phyloP scores from a whole-genome alignment of 2,888 invertebrate species.

The Ganaspis brasiliensis region DNA sequence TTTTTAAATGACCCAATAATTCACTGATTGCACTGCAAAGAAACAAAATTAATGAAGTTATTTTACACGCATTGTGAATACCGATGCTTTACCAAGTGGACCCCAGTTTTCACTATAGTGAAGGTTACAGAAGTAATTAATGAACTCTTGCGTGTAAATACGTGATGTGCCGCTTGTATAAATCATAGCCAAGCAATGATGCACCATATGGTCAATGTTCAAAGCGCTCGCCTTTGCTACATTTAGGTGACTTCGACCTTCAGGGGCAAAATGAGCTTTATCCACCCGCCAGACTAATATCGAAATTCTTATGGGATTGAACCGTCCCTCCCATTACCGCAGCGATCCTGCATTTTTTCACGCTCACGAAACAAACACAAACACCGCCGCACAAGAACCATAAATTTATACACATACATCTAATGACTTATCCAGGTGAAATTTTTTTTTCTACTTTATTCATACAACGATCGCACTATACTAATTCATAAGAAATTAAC shows the following conservation, averaged over 20 bases:
- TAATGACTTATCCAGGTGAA: too few species aligned
- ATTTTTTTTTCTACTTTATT: too few species aligned
- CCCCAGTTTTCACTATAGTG: constrained; percentile 23
- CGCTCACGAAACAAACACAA: not conserved
- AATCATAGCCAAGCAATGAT: constrained; percentile 68
- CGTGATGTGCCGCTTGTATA: constrained; percentile 66
- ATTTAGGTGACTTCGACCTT: constrained; percentile 62
- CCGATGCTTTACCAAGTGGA: not conserved
- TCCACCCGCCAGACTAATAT: constrained; percentile 34
- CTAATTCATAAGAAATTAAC: too few species aligned
- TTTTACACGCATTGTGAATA: not conserved
- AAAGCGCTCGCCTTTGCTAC: constrained; percentile 59
- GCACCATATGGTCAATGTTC: constrained; percentile 72
- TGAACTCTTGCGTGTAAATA: constrained; percentile 66
- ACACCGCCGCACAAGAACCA: not conserved
- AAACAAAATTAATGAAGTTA: not conserved
- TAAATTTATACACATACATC: too few species aligned
- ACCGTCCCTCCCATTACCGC: not conserved
- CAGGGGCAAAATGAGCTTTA: constrained; percentile 33
- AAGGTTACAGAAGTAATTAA: constrained; percentile 67
- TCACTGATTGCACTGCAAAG: not conserved
- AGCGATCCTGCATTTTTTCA: constrained; percentile 18
- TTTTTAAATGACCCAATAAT: too few species aligned
- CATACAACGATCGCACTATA: too few species aligned
- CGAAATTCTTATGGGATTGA: constrained; percentile 25